Conservation (phyloP, 1,140 invertebrate genomes). For the Scylla paramamosain region DNA sequence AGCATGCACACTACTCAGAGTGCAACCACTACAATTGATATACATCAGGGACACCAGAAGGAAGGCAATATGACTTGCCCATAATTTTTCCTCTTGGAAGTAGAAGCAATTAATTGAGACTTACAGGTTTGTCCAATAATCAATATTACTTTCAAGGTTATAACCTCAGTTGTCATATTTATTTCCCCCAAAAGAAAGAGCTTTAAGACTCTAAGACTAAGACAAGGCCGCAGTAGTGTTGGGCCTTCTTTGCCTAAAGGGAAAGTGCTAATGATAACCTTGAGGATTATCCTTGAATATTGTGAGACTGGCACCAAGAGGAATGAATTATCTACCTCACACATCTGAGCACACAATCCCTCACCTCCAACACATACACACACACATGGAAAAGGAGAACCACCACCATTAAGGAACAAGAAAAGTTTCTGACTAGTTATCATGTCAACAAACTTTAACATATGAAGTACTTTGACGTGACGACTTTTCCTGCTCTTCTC, state of each 20-base stretch:
- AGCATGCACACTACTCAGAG: constrained; percentile 54
- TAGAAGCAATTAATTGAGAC: not conserved
- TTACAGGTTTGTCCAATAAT: not conserved
- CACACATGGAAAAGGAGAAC: not conserved
- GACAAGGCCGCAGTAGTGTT: not conserved
- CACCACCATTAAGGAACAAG: constrained; percentile 15
- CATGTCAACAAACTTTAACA: constrained; percentile 4
- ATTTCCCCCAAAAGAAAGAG: not conserved
- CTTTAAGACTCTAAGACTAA: no score
- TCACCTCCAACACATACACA: not conserved
- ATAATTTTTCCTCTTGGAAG: not conserved
- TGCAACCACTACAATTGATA: constrained; percentile 60
- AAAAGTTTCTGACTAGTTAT: constrained; percentile 2
- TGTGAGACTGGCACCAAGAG: not conserved
- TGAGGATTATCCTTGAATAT: not conserved
- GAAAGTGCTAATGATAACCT: not conserved
- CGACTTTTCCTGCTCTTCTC: not conserved
- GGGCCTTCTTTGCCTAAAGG: not conserved
- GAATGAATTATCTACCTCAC: not conserved
- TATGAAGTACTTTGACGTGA: constrained; percentile 8
- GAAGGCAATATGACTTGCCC: not conserved
- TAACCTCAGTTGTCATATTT: not conserved
- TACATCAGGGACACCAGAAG: not conserved
- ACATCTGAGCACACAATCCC: not conserved
- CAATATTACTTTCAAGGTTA: not conserved